phyloP scores from a whole-genome alignment of 92 coral and sea anemone species.

The Epizoanthus stellaris region DNA sequence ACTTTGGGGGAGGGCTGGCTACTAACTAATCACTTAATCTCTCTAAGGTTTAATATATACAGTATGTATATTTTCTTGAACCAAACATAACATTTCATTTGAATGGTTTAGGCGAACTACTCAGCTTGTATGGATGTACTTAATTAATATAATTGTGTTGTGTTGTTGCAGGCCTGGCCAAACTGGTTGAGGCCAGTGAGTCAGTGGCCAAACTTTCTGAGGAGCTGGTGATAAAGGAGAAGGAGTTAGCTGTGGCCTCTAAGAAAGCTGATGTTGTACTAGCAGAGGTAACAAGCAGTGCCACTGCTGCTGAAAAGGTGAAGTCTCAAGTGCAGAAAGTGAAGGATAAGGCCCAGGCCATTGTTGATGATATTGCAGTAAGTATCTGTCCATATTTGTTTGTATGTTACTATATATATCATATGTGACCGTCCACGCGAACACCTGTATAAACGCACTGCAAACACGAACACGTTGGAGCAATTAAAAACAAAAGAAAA shows the following conservation, averaged over 20 bases:
- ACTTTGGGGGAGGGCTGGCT: too few relatives aligned
- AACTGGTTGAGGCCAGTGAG: constrained; percentile 96
- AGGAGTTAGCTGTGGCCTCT: constrained; percentile 97
- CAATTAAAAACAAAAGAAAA: too few relatives aligned
- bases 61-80: too few relatives aligned
- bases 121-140: too few relatives aligned
- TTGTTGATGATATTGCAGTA: constrained; percentile 98
- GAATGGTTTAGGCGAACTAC: too few relatives aligned
- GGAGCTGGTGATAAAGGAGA: constrained; percentile 95
- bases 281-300: constrained; percentile 97
- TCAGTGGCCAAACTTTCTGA: constrained; percentile 98
- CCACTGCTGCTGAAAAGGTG: constrained; percentile 96
- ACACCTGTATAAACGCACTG: too few relatives aligned
- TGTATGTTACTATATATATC: too few relatives aligned
- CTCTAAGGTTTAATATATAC: too few relatives aligned
- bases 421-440: too few relatives aligned
- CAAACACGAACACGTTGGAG: too few relatives aligned
- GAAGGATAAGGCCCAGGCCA: constrained; percentile 99
- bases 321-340: constrained; percentile 99
- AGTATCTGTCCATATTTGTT: constrained; percentile 32
- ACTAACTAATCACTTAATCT: too few relatives aligned
- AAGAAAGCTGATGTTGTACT: constrained; percentile 97
- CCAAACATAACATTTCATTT: too few relatives aligned
- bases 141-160: neutral
- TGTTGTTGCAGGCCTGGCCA: constrained; percentile 54